Evolutionary conservation across 2,113 vertebrate species (phyloP).

Genomic region (Cettia cetti): DNA sequence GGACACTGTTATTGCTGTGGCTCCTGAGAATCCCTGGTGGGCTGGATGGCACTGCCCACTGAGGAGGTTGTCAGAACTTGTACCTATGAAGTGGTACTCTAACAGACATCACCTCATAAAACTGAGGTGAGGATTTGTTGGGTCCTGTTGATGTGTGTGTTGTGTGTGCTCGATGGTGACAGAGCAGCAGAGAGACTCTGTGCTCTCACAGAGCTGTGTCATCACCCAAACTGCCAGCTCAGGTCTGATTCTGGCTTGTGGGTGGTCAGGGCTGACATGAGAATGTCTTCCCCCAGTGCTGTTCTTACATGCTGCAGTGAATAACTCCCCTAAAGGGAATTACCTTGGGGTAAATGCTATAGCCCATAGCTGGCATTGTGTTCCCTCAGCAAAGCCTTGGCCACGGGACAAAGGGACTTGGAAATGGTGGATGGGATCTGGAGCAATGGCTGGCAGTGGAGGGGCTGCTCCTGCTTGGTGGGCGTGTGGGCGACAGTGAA

Average conservation of each 20-base stretch:
- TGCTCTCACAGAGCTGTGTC: neutral
- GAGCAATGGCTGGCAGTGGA: neutral
- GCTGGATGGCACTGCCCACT: neutral
- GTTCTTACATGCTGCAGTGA: neutral
- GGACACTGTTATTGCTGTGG: neutral
- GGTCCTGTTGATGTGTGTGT: neutral
- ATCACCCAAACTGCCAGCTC: neutral
- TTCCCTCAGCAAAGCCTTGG: neutral
- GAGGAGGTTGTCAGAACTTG: neutral
- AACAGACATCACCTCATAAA: neutral
- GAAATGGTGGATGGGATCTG: neutral
- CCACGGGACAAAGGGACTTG: neutral
- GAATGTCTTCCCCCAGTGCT: neutral
- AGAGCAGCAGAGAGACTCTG: neutral
- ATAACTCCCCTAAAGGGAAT: neutral
- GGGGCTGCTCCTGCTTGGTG: neutral
- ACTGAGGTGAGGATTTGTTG: neutral
- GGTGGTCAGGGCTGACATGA: neutral
- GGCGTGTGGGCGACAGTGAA: neutral
- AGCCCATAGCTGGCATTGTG: neutral
- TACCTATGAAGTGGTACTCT: accelerated
- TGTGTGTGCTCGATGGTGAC: neutral
- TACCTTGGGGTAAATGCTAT: neutral
- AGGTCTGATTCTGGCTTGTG: neutral
- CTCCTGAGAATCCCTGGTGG: neutral